Conservation (phyloP, 2,113 vertebrate species). For the Cygnus atratus region DNA sequence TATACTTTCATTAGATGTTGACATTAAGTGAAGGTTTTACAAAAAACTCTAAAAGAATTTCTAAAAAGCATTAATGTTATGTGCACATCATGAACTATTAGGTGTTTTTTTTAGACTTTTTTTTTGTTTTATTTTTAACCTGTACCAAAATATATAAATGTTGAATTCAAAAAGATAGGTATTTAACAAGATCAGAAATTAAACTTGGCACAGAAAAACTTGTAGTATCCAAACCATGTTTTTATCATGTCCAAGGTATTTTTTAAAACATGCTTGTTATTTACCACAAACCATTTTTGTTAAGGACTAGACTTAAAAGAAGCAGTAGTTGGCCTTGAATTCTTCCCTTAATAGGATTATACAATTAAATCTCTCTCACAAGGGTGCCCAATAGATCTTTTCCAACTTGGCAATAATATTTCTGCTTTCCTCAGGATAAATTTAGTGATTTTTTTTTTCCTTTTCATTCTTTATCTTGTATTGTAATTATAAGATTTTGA, state of each 20-base stretch:
- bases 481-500: neutral
- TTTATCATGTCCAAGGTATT: neutral
- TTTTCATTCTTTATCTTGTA: neutral
- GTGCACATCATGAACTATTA: neutral
- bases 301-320: neutral
- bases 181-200: neutral
- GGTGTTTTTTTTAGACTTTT: neutral
- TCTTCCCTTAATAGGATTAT: neutral
- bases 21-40: neutral
- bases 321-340: neutral
- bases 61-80: neutral
- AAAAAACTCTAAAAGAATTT: neutral
- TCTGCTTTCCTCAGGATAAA: neutral
- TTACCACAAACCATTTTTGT: neutral
- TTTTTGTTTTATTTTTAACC: neutral
- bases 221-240: too few species aligned
- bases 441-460: neutral
- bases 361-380: neutral
- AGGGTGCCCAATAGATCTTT: neutral
- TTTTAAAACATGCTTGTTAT: neutral
- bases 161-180: neutral
- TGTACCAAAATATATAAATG: neutral
- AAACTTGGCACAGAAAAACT: neutral
- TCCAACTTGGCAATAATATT: neutral
- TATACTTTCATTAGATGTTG: neutral